Conservation (phyloP, 2,888 invertebrate species). For the Diaphora mendica region DNA sequence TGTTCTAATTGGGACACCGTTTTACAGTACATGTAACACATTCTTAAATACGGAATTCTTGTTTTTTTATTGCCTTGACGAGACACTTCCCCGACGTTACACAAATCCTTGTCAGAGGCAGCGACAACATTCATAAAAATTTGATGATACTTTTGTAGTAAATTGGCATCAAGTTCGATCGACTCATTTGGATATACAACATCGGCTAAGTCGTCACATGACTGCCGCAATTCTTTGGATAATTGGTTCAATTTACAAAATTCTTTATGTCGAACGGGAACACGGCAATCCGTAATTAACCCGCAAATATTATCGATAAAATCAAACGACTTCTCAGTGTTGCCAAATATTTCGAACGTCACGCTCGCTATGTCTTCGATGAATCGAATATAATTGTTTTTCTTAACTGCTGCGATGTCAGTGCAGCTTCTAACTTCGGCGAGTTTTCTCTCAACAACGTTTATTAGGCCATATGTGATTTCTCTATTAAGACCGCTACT, state of each 20-base stretch:
- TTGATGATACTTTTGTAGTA: conserved; percentile 79
- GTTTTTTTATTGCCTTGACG: conserved; percentile 73
- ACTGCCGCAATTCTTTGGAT: conserved; percentile 78
- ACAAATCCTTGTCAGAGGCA: conserved; percentile 80
- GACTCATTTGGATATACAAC: conserved; percentile 63
- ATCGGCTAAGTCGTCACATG: conserved; percentile 81
- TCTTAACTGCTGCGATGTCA: conserved; percentile 77
- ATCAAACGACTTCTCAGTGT: conserved; percentile 78
- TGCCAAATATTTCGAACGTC: conserved; percentile 82
- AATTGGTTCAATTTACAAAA: conserved; percentile 82
- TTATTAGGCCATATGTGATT: conserved; percentile 82
- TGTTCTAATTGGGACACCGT: conserved; percentile 84
- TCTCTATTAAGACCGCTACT: conserved; percentile 83
- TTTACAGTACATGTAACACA: conserved; percentile 87
- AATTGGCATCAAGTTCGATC: conserved; percentile 64
- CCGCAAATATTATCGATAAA: conserved; percentile 79
- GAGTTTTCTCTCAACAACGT: conserved; percentile 81
- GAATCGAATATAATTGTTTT: conserved; percentile 80
- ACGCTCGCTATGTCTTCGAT: conserved; percentile 83
- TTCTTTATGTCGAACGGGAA: conserved; percentile 82
- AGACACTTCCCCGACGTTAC: conserved; percentile 75
- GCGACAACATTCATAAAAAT: conserved; percentile 83
- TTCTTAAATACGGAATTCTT: conserved; percentile 81
- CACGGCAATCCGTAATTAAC: conserved; percentile 77
- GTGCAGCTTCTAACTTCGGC: conserved; percentile 79